Base-by-base conservation (phyloP, 2,113 vertebrate genomes). In the Etheostoma spectabile region DNA sequence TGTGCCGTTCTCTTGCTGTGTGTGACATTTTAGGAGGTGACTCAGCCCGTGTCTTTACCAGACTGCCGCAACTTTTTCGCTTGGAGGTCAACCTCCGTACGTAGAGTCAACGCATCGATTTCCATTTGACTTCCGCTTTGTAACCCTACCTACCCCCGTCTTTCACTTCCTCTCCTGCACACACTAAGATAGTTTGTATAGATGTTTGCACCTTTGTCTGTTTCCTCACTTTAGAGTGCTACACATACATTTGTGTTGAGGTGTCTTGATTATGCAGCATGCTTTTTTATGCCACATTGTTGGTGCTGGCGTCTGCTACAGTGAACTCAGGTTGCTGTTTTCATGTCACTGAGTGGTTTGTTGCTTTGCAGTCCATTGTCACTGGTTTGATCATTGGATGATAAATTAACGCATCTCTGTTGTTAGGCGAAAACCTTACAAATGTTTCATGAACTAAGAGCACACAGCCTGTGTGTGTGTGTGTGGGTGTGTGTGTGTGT, bases 71-170 rank as follows among this genome's bases (percentile, higher is more conserved):
- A 86, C 91, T 94, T 95, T 93, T 91, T 89, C 46, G 91, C 89
- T 80, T 95, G 93, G 92, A 94, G 89, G 90, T 94, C 92, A 65
- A 83, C 85, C 88, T 89, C 89, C 70, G 93, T 94, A 94, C 80
- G 91, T 95, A 92, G 89, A 87, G 85, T 78, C 86, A 80, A 27
- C 10, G 74, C 84, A 91, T 91, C 49, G 48, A 77, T 85, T 91
- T 82, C 64, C 78, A 67, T 80, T 70, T 85, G 78, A 85, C 79
- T 83, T 89, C 71, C 74, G 18, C 38, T 80, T 76, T 84, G 84
- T 87, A 70, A 80, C 72, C 74, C 33, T 56, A 79, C 72, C 72
- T 67, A 30, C 16, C 35, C 45, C 27, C 1, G 11, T 73, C 67
- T 49, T 22, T 79, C 64, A 60, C 45, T 60, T 18, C 57, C 19